Percentiles rank a stretch among this genome's conserved stretches.
These are phyloP conservation scores for Silurus lanzhouensis DNA, from an alignment of 2,797 vertebrate genomes.

Conservation along the genomic window DNA sequence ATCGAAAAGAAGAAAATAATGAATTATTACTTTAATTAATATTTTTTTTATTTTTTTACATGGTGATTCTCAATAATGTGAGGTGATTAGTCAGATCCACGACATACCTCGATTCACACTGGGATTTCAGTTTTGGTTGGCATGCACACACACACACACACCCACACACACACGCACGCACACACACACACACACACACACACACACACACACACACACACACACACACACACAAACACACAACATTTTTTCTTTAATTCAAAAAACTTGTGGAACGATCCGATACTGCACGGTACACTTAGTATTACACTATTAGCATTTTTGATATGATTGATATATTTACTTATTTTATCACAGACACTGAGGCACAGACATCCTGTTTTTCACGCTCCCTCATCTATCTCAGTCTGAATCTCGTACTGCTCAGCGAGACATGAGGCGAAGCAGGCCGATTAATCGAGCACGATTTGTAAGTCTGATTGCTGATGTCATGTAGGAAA, in stretches of 20 bases:
- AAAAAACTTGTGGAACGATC: not conserved
- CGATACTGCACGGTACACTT: not conserved
- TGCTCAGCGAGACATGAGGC: not conserved
- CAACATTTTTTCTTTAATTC: too few species aligned
- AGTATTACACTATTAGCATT: not conserved
- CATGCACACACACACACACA: too few species aligned
- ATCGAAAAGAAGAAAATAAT: too few species aligned
- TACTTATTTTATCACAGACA: not conserved
- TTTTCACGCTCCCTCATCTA: not conserved
- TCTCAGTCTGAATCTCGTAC: not conserved
- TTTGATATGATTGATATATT: not conserved
- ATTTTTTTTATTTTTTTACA: too few species aligned
- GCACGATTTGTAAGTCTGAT: constrained; percentile 43
- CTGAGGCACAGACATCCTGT: not conserved
- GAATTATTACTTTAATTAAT: too few species aligned
- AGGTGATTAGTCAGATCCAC: not conserved
- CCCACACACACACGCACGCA: too few species aligned
- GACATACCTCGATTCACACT: not conserved
- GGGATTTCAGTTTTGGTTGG: too few species aligned
- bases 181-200: too few species aligned
- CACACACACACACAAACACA: too few species aligned
- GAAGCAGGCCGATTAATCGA: constrained; percentile 18
- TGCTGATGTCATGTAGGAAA: constrained; percentile 66
- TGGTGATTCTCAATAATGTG: not conserved
- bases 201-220: too few species aligned